phyloP scores from a whole-genome alignment of 2,797 vertebrate genomes.

The Galagoides demidoff region DNA sequence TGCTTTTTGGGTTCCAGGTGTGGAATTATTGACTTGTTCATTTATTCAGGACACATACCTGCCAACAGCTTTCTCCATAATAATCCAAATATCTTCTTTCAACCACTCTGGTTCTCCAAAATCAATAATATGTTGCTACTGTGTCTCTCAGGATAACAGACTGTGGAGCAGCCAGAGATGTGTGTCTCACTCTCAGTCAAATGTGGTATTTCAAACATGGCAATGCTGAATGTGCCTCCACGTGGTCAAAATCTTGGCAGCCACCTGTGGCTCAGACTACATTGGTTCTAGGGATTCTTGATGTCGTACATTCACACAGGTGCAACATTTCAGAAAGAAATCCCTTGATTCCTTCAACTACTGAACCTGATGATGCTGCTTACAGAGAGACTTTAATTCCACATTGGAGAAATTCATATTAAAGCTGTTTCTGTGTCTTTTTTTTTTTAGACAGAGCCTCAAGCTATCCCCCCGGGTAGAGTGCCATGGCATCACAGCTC shows the following conservation, averaged over 20 bases:
- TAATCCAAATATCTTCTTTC: conserved; percentile 10
- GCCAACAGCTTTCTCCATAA: background rate
- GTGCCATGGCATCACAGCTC: no score
- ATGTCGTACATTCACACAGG: background rate
- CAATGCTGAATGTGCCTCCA: background rate
- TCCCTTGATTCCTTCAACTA: background rate
- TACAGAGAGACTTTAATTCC: background rate
- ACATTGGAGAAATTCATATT: background rate
- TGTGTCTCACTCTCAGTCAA: background rate
- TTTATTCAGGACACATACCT: conserved; percentile 67
- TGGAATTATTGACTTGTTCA: conserved; percentile 44
- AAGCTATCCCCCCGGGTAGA: no score
- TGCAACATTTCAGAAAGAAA: background rate
- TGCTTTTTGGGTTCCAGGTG: conserved; percentile 52
- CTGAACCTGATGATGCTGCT: background rate
- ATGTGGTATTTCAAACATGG: background rate
- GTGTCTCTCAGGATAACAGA: conserved; percentile 1
- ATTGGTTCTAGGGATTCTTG: background rate
- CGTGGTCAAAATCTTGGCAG: background rate
- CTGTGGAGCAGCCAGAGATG: background rate
- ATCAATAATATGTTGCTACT: background rate
- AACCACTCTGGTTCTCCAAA: conserved; percentile 6
- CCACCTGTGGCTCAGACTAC: background rate
- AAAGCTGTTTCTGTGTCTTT: background rate
- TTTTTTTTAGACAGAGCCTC: no score